Conservation (phyloP, 2,797 vertebrate species). For the Lacerta bilineata region DNA sequence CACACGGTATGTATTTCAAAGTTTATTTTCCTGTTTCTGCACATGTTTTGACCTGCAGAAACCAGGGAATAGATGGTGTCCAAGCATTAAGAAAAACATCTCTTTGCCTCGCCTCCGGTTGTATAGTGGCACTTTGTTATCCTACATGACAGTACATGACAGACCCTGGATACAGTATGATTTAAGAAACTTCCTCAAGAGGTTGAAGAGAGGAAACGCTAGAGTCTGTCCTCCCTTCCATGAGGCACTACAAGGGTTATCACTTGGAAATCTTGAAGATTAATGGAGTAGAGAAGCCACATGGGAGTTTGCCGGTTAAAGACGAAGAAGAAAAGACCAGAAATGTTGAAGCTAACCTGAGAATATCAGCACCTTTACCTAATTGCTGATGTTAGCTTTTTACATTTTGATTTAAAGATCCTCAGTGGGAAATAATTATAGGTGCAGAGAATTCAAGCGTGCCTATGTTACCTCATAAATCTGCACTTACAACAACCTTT, state of each 20-base stretch:
- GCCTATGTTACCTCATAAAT: not conserved
- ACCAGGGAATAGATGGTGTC: not conserved
- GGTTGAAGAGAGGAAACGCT: not conserved
- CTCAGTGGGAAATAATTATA: not conserved
- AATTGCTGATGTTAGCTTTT: not conserved
- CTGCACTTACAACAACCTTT: not conserved
- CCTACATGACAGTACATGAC: constrained; percentile 25
- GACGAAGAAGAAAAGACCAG: not conserved
- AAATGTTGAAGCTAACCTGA: not conserved
- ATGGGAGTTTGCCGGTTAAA: not conserved
- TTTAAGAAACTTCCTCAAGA: not conserved
- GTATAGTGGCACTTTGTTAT: constrained; percentile 12
- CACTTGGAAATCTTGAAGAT: not conserved
- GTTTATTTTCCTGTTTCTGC: fast-evolving
- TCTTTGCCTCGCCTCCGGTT: constrained; percentile 22
- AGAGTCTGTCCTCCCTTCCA: not conserved
- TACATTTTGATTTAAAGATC: not conserved
- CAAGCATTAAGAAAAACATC: not conserved
- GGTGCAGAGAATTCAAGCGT: not conserved
- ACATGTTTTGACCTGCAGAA: not conserved
- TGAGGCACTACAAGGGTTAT: fast-evolving
- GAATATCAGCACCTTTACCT: not conserved
- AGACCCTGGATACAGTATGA: not conserved
- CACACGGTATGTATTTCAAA: not conserved
- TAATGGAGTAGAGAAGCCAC: not conserved